These are phyloP conservation scores for Larimichthys crocea DNA, from an alignment of 2,113 vertebrate genomes.

Conservation along the genomic window DNA sequence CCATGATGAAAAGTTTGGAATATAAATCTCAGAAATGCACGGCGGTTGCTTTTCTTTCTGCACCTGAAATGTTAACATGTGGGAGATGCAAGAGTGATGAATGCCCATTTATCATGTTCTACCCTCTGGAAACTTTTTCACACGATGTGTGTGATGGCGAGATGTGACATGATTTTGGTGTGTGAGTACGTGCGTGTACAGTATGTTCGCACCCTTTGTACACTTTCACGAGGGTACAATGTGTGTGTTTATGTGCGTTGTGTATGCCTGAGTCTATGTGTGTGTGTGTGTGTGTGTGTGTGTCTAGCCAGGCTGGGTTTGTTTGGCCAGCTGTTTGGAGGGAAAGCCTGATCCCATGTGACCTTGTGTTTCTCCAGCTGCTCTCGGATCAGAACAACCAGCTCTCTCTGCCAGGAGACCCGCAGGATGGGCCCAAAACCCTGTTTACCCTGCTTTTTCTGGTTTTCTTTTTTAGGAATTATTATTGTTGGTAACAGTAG, in stretches of 20 bases:
- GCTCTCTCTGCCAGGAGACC: slow-evolving; percentile 51
- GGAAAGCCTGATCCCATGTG: slow-evolving; percentile 81
- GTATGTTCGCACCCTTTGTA: slow-evolving; percentile 27
- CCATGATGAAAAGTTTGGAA: background rate
- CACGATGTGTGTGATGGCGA: slow-evolving; percentile 12
- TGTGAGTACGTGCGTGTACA: background rate
- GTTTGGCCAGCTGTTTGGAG: slow-evolving; percentile 87
- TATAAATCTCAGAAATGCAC: background rate
- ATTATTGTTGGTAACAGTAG: slow-evolving; percentile 46
- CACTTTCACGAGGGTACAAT: slow-evolving; percentile 15
- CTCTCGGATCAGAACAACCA: slow-evolving; percentile 79
- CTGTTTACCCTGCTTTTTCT: slow-evolving; percentile 32
- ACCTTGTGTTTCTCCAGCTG: slow-evolving; percentile 86
- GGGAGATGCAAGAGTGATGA: slow-evolving; percentile 30
- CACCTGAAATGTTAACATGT: slow-evolving; percentile 24
- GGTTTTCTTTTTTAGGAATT: slow-evolving; percentile 40
- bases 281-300: slow-evolving; percentile 42
- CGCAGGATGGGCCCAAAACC: slow-evolving; percentile 28
- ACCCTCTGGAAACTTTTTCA: slow-evolving; percentile 45
- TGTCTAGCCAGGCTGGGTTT: slow-evolving; percentile 58
- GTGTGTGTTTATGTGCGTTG: slow-evolving; percentile 11
- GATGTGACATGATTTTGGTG: slow-evolving; percentile 5
- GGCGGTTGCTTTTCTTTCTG: slow-evolving; percentile 22
- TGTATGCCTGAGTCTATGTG: slow-evolving; percentile 2
- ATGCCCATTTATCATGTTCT: slow-evolving; percentile 56